Percentiles rank a stretch among this genome's conserved stretches.
phyloP scores from a whole-genome alignment of 2,888 invertebrate genomes.

The Drosophila meridionalis region DNA sequence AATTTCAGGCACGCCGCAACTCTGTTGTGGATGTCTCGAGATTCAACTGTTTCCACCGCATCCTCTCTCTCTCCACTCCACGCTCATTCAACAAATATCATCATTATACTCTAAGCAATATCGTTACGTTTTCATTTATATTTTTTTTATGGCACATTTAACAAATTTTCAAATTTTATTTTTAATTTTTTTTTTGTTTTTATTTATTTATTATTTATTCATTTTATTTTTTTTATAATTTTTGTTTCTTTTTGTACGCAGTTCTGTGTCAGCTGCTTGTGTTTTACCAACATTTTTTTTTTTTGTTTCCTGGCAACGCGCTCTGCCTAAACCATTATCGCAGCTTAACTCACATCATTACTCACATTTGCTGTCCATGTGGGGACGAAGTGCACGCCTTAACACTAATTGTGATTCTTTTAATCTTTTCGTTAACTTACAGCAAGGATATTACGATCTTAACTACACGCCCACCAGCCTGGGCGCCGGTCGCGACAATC shows the following conservation, averaged over 20 bases:
- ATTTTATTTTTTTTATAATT: conserved; percentile 7
- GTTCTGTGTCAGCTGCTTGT: conserved; percentile 31
- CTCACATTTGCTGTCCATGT: conserved; percentile 22
- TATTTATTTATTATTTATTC: neutral
- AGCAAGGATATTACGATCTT: conserved; percentile 89
- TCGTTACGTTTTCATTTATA: conserved; percentile 12
- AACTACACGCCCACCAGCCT: conserved; percentile 90
- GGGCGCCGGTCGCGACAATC: conserved; percentile 88
- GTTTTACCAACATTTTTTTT: conserved; percentile 12
- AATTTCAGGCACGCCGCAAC: conserved; percentile 36
- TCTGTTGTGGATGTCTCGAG: conserved; percentile 9
- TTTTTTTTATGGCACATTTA: conserved; percentile 20
- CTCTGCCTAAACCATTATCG: conserved; percentile 40
- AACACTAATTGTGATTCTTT: conserved; percentile 5
- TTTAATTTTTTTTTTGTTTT: conserved; percentile 8
- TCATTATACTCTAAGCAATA: conserved; percentile 14
- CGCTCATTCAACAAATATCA: conserved; percentile 50
- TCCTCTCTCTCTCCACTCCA: conserved; percentile 66
- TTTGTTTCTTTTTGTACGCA: conserved; percentile 20
- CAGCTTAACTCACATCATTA: conserved; percentile 41
- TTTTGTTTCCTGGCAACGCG: conserved; percentile 46
- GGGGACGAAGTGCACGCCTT: conserved; percentile 2
- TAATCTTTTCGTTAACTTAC: conserved; percentile 44
- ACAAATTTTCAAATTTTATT: neutral
- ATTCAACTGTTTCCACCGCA: conserved; percentile 60